Evolutionary conservation across 2,113 vertebrate genomes (phyloP).

Genomic region (Onychostruthus taczanowskii): DNA sequence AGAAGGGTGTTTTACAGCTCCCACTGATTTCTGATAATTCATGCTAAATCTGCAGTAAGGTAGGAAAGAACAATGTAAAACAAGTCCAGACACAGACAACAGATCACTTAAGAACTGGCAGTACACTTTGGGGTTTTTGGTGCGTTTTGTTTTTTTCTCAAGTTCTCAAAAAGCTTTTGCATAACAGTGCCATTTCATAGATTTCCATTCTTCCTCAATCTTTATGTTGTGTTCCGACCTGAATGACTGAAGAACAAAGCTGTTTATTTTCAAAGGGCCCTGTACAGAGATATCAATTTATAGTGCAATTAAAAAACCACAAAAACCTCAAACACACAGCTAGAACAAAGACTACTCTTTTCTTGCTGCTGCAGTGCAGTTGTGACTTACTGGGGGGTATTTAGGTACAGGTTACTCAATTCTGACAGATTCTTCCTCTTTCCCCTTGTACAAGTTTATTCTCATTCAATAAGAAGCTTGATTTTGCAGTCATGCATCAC

Average conservation of each 20-base stretch:
- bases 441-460: not conserved
- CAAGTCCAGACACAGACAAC: not conserved
- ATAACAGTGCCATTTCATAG: not conserved
- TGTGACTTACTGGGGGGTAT: not conserved
- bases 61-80: not conserved
- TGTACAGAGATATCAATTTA: not conserved
- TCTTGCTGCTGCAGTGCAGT: not conserved
- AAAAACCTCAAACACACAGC: not conserved
- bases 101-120: not conserved
- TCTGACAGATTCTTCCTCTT: not conserved
- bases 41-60: not conserved
- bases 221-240: not conserved
- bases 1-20: not conserved
- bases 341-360: not conserved
- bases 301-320: not conserved
- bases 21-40: not conserved
- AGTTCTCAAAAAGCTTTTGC: not conserved
- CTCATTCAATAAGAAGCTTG: not conserved
- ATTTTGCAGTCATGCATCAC: not conserved
- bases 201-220: not conserved
- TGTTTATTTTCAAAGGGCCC: not conserved
- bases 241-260: not conserved
- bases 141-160: not conserved
- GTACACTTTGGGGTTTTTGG: accelerated
- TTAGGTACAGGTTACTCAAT: not conserved